Evolutionary conservation across 2,113 vertebrate species (phyloP).

Genomic region (Ameiurus melas): DNA sequence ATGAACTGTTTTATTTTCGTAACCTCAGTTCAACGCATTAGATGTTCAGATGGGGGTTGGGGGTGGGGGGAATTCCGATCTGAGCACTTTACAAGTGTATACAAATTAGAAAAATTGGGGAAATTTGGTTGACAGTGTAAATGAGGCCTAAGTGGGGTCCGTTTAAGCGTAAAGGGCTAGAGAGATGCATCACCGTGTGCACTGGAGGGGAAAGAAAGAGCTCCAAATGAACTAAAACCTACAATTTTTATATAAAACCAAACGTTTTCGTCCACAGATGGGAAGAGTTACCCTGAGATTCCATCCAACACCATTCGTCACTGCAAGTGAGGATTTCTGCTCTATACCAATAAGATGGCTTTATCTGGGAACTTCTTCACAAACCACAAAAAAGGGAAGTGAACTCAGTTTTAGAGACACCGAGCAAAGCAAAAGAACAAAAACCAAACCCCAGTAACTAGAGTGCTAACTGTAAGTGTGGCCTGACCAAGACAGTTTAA

Average conservation of each 20-base stretch:
- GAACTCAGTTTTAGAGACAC: constrained; percentile 25
- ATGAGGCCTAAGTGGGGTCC: neutral
- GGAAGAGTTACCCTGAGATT: neutral
- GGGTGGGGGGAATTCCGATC: too few relatives aligned
- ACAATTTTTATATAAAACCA: neutral
- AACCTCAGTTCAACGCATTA: neutral
- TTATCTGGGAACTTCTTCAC: constrained; percentile 14
- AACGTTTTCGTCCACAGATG: neutral
- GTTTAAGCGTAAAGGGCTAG: neutral
- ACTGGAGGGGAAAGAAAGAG: too few relatives aligned
- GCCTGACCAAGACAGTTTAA: neutral
- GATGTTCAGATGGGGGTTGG: too few relatives aligned
- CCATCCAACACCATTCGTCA: neutral
- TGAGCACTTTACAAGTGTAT: neutral
- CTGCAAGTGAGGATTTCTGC: too few relatives aligned
- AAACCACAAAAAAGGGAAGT: constrained; percentile 45
- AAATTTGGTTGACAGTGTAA: neutral
- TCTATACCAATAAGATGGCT: constrained; percentile 8
- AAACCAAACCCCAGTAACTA: neutral
- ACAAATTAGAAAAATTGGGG: neutral
- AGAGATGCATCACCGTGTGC: neutral
- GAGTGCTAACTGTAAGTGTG: too few relatives aligned
- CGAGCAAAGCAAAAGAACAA: neutral
- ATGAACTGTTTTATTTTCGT: neutral
- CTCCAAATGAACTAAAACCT: neutral